phyloP scores from a whole-genome alignment of 1,140 invertebrate species.

The Sitobion miscanthi region DNA sequence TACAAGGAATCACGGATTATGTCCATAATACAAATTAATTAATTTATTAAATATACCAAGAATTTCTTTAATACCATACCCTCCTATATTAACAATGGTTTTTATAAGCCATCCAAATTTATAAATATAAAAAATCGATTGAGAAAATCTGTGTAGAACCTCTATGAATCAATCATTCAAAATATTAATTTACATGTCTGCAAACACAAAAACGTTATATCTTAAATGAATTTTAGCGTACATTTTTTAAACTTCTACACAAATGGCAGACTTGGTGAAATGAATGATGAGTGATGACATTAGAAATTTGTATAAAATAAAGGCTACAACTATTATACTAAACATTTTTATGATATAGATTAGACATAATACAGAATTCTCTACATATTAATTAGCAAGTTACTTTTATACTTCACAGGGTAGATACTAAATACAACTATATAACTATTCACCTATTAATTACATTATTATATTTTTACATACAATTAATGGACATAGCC shows the following conservation, averaged over 20 bases:
- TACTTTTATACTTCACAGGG: background rate
- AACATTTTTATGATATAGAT: background rate
- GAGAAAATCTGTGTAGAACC: too few relatives aligned
- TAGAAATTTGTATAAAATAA: background rate
- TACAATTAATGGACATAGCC: too few relatives aligned
- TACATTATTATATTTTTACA: too few relatives aligned
- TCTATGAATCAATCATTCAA: background rate
- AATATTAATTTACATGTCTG: background rate
- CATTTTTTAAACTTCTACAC: background rate
- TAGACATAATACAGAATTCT: background rate
- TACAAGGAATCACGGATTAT: too few relatives aligned
- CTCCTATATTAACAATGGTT: too few relatives aligned
- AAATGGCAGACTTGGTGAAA: background rate
- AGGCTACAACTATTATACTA: background rate
- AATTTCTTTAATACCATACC: background rate
- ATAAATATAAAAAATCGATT: too few relatives aligned
- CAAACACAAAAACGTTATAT: too few relatives aligned
- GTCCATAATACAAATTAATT: too few relatives aligned
- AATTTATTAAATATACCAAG: too few relatives aligned
- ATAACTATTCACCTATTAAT: too few relatives aligned
- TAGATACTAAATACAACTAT: too few relatives aligned
- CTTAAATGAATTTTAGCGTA: background rate
- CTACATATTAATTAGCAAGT: background rate
- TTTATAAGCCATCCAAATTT: too few relatives aligned
- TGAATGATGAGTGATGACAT: background rate